Evolutionary conservation across 2,797 vertebrate genomes (phyloP).

Genomic region (Agapornis canus): DNA sequence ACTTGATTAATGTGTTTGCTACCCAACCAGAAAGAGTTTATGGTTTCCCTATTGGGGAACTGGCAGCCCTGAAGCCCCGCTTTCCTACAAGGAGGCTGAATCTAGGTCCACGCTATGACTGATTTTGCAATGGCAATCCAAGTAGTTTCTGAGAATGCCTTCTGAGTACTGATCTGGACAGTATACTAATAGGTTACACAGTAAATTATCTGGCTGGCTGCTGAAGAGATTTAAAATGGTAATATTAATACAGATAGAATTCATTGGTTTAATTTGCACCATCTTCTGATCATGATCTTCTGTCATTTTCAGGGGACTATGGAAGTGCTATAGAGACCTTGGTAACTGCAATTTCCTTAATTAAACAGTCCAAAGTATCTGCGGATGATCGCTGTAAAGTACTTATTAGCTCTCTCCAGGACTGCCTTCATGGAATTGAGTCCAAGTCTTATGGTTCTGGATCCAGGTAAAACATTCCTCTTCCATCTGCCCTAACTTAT

Average conservation of each 20-base stretch:
- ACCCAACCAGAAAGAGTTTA: not conserved
- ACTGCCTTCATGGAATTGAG: constrained; percentile 98
- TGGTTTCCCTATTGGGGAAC: not conserved
- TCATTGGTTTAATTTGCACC: not conserved
- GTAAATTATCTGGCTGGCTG: not conserved
- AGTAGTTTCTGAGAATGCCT: not conserved
- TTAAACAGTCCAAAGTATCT: constrained; percentile 98
- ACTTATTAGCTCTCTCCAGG: constrained; percentile 98
- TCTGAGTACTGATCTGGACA: not conserved
- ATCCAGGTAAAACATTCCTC: constrained; percentile 86
- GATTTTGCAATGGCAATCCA: not conserved
- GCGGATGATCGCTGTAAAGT: constrained; percentile 99
- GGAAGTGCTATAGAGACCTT: constrained; percentile 98
- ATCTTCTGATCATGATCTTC: not conserved
- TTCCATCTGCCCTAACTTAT: constrained; percentile 19
- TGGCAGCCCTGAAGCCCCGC: not conserved
- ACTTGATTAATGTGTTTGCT: not conserved
- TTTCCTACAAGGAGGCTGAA: not conserved
- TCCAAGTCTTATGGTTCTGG: constrained; percentile 98
- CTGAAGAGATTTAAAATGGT: not conserved
- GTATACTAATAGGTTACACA: not conserved
- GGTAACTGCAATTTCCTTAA: constrained; percentile 98
- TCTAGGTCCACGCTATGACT: not conserved
- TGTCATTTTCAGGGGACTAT: constrained; percentile 87
- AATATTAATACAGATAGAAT: not conserved